phyloP scores from a whole-genome alignment of 1,140 invertebrate species.

The Saccostrea echinata region DNA sequence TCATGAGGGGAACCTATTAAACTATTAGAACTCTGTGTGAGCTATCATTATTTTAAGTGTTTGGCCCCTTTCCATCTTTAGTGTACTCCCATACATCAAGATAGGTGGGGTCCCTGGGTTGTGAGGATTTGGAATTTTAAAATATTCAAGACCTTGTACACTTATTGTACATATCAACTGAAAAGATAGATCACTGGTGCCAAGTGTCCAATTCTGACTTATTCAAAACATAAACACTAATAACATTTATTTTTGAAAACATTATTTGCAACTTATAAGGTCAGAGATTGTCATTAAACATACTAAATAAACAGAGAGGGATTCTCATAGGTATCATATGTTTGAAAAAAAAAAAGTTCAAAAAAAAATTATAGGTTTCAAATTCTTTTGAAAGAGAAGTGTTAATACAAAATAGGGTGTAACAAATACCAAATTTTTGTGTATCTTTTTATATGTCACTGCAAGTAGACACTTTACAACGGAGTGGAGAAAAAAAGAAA shows the following conservation, averaged over 20 bases:
- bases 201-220: not conserved
- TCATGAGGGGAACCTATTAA: no score
- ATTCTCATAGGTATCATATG: constrained; percentile 27
- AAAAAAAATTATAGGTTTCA: not conserved
- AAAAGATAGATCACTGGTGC: not conserved
- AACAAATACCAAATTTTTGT: not conserved
- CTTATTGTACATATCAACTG: not conserved
- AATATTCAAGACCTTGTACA: constrained; percentile 16
- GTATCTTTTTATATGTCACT: not conserved
- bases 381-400: not conserved
- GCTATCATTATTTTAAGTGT: not conserved
- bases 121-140: not conserved
- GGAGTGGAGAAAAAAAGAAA: not conserved
- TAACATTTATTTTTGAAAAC: not conserved
- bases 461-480: not conserved
- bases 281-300: not conserved
- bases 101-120: not conserved
- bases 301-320: not conserved
- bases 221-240: not conserved
- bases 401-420: not conserved
- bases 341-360: not conserved
- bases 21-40: not conserved
- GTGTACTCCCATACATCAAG: not conserved
- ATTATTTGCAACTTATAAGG: not conserved
- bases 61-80: not conserved